Conservation (phyloP, 2,888 invertebrate species). For the Phrixothrix hirtus region DNA sequence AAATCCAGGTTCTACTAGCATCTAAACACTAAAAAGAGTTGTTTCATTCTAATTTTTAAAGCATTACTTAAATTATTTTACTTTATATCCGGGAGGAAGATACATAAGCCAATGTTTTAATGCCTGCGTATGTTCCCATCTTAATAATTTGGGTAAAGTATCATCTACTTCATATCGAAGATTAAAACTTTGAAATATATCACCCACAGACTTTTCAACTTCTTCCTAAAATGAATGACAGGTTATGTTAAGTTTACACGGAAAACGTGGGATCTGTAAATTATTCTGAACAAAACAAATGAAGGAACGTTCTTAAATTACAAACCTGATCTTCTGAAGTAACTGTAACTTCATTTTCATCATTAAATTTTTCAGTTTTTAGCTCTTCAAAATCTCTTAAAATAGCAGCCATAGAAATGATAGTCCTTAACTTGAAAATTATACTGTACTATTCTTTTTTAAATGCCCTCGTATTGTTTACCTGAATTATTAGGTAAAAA, state of each 20-base stretch:
- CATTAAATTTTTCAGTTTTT: constrained; percentile 59
- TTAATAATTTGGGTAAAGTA: constrained; percentile 64
- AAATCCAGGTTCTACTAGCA: constrained; percentile 94
- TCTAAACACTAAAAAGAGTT: constrained; percentile 71
- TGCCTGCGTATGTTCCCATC: constrained; percentile 66
- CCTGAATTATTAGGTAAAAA: too few species aligned
- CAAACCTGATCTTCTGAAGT: constrained; percentile 65
- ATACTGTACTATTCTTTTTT: too few species aligned
- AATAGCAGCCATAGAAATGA: constrained; percentile 19
- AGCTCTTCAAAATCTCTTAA: constrained; percentile 45
- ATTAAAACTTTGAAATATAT: constrained; percentile 59
- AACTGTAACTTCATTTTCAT: constrained; percentile 63
- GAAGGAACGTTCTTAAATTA: too few species aligned
- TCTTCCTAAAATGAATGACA: constrained; percentile 55
- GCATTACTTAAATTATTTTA: constrained; percentile 15
- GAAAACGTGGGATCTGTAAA: too few species aligned
- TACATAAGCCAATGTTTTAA: constrained; percentile 69
- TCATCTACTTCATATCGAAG: constrained; percentile 59
- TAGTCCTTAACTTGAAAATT: too few species aligned
- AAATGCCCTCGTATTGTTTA: too few species aligned
- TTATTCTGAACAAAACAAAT: too few species aligned
- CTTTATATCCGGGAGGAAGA: constrained; percentile 68
- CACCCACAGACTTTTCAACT: constrained; percentile 63
- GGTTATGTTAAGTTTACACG: constrained; percentile 14
- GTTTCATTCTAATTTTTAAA: constrained; percentile 2